A percentile compares a stretch with the other conserved stretches of the same genome.
Evolutionary conservation across 1,140 invertebrate genomes (phyloP).

Genomic region (Bombus difficillimus): DNA sequence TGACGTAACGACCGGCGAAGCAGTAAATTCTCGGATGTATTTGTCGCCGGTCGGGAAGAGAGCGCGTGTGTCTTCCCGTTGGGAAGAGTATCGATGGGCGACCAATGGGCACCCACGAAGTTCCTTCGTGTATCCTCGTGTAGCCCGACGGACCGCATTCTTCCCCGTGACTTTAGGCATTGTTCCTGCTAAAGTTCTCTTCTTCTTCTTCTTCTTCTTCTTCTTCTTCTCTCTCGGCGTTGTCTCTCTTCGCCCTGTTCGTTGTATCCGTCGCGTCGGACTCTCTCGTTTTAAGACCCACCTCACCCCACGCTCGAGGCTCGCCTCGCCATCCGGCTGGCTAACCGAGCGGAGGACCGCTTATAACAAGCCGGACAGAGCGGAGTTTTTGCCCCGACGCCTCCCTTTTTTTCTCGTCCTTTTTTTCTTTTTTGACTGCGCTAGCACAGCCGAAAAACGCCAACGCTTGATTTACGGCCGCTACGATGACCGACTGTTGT

Average conservation of each 20-base stretch:
- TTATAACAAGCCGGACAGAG: slow-evolving; percentile 74
- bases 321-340: slow-evolving; percentile 34
- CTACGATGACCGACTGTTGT: slow-evolving; percentile 81
- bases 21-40: slow-evolving; percentile 78
- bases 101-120: slow-evolving; percentile 50
- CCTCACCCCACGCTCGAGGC: slow-evolving; percentile 39
- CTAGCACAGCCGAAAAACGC: slow-evolving; percentile 77
- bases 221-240: neutral
- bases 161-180: slow-evolving; percentile 81
- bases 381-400: slow-evolving; percentile 70
- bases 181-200: slow-evolving; percentile 74
- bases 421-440: slow-evolving; percentile 41
- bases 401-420: slow-evolving; percentile 57
- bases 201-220: slow-evolving; percentile 33
- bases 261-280: slow-evolving; percentile 21
- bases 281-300: slow-evolving; percentile 48
- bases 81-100: slow-evolving; percentile 59
- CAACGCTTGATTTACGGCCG: slow-evolving; percentile 78
- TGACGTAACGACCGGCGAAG: slow-evolving; percentile 70
- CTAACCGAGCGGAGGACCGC: slow-evolving; percentile 54
- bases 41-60: slow-evolving; percentile 69
- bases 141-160: slow-evolving; percentile 82
- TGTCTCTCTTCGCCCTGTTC: slow-evolving; percentile 10
- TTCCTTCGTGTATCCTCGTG: slow-evolving; percentile 60
- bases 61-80: slow-evolving; percentile 34